These are phyloP conservation scores for Pantherophis vulpinus DNA, from an alignment of 2,797 vertebrate genomes.

Conservation along the genomic window DNA sequence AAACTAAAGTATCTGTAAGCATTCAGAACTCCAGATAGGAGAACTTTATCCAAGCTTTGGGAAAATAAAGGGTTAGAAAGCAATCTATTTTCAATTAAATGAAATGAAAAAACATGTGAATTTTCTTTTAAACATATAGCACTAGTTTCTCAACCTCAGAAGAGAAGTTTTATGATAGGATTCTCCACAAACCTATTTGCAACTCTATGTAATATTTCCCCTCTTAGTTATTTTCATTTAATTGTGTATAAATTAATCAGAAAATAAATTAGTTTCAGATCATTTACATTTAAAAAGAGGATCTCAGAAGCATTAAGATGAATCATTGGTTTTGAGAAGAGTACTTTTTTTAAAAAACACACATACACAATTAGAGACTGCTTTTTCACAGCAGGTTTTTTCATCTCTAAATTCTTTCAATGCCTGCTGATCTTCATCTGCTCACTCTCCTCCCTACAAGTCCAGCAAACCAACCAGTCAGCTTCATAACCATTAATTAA, in stretches of 20 bases:
- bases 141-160: not conserved
- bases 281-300: slow-evolving; percentile 24
- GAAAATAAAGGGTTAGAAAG: not conserved
- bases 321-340: not conserved
- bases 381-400: not conserved
- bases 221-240: not conserved
- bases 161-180: not conserved
- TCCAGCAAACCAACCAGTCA: not conserved
- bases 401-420: not conserved
- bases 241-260: not conserved
- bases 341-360: not conserved
- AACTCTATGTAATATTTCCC: not conserved
- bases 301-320: not conserved
- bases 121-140: not conserved
- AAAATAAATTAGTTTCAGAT: not conserved
- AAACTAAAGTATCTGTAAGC: not conserved
- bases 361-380: not conserved
- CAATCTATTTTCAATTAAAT: not conserved
- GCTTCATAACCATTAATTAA: not conserved
- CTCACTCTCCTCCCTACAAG: not conserved
- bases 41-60: not conserved
- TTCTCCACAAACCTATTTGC: not conserved
- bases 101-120: not conserved
- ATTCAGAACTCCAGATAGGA: not conserved
- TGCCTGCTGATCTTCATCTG: not conserved